Evolutionary conservation across 2,888 invertebrate genomes (phyloP).

Genomic region (Cetonia aurata): DNA sequence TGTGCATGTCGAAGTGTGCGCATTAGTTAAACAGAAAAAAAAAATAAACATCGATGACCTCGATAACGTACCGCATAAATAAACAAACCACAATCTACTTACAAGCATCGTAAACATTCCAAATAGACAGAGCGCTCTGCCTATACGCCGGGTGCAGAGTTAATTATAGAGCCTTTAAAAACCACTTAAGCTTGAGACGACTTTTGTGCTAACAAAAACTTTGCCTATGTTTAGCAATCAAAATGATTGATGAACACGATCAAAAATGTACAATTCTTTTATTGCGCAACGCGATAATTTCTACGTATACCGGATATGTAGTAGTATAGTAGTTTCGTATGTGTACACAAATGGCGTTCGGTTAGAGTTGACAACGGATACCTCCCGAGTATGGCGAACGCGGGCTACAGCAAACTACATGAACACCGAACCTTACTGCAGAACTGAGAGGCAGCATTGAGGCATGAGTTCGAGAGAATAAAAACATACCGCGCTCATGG

Average conservation of each 20-base stretch:
- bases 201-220: background rate
- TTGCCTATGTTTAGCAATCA: background rate
- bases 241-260: slow-evolving; percentile 23
- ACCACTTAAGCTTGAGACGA: slow-evolving; percentile 11
- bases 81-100: slow-evolving; percentile 43
- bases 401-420: slow-evolving; percentile 32
- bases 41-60: slow-evolving; percentile 13
- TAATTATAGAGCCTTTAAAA: slow-evolving; percentile 18
- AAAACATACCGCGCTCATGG: slow-evolving; percentile 43
- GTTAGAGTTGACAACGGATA: slow-evolving; percentile 32
- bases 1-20: background rate
- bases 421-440: slow-evolving; percentile 31
- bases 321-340: too few relatives aligned
- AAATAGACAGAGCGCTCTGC: slow-evolving; percentile 43
- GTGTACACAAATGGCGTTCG: slow-evolving; percentile 6
- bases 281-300: slow-evolving; percentile 40
- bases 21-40: background rate
- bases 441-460: slow-evolving; percentile 38
- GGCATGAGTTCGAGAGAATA: slow-evolving; percentile 47
- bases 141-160: slow-evolving; percentile 31
- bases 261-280: slow-evolving; percentile 17
- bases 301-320: background rate
- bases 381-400: slow-evolving; percentile 27
- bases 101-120: slow-evolving; percentile 46
- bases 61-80: slow-evolving; percentile 1